phyloP scores from a whole-genome alignment of 2,888 invertebrate species.

The Muschampia plurimacula region DNA sequence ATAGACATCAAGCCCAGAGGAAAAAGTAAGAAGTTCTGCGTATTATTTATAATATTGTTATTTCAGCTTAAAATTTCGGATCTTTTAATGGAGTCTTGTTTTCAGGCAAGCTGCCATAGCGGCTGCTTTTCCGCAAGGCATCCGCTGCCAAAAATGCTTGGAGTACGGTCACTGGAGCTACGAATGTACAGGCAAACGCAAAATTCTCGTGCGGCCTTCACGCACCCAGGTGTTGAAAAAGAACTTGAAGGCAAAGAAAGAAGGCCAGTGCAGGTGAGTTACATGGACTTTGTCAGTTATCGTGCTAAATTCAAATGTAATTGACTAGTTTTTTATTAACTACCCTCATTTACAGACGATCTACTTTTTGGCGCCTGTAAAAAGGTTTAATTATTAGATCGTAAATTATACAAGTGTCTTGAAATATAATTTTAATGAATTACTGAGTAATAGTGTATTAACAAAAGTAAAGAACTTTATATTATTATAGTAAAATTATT shows the following conservation, averaged over 20 bases:
- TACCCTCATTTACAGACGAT: conserved; percentile 10
- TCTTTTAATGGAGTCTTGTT: conserved; percentile 19
- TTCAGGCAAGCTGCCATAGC: conserved; percentile 86
- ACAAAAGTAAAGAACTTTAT: too few species aligned
- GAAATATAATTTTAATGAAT: too few species aligned
- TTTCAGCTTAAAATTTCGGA: conserved; percentile 28
- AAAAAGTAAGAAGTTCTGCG: conserved; percentile 67
- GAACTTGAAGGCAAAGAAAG: conserved; percentile 75
- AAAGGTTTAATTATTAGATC: background rate
- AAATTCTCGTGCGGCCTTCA: conserved; percentile 93
- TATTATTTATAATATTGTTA: conserved; percentile 28
- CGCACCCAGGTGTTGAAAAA: conserved; percentile 93
- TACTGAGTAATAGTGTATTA: too few species aligned
- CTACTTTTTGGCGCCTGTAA: background rate
- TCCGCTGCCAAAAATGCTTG: conserved; percentile 96
- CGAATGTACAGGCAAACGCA: conserved; percentile 96
- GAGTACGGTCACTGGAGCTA: conserved; percentile 98
- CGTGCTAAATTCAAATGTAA: background rate
- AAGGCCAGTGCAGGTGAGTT: conserved; percentile 70
- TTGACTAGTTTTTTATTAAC: conserved; percentile 10
- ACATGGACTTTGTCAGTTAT: background rate
- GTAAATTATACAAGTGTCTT: background rate
- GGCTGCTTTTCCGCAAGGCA: conserved; percentile 89
- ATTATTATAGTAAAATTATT: too few species aligned
- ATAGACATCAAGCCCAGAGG: conserved; percentile 76